Evolutionary conservation across 2,888 invertebrate genomes (phyloP).

Genomic region (Lamellibrachia columna): DNA sequence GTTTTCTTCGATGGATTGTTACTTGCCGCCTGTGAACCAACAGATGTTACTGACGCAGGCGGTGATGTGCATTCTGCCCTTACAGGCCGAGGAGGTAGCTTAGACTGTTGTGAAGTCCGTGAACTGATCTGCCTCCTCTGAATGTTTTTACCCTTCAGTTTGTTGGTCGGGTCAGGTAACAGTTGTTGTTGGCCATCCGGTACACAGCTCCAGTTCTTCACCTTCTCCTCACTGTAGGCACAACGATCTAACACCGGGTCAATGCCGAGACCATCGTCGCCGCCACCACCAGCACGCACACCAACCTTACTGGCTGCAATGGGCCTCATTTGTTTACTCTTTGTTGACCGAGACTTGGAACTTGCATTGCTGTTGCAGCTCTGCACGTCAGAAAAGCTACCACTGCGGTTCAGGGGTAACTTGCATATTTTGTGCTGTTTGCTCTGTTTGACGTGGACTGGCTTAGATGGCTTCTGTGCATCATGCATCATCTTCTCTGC

Average conservation of each 20-base stretch:
- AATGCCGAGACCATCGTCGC: neutral
- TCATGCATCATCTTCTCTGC: neutral
- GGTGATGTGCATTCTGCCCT: neutral
- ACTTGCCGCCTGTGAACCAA: neutral
- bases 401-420: neutral
- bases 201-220: neutral
- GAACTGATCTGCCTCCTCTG: conserved; percentile 8
- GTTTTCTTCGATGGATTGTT: neutral
- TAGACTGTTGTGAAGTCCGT: neutral
- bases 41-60: neutral
- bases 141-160: neutral
- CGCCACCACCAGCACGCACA: neutral
- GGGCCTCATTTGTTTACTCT: neutral
- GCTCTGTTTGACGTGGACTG: neutral
- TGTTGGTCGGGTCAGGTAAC: neutral
- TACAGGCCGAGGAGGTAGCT: neutral
- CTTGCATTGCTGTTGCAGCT: neutral
- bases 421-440: neutral
- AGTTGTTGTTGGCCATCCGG: neutral
- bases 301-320: neutral
- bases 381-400: neutral
- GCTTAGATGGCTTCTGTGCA: neutral
- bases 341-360: neutral
- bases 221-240: neutral
- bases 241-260: conserved; percentile 6